These are phyloP conservation scores for Stenodera caucasica DNA, from an alignment of 2,888 invertebrate genomes.

Conservation along the genomic window DNA sequence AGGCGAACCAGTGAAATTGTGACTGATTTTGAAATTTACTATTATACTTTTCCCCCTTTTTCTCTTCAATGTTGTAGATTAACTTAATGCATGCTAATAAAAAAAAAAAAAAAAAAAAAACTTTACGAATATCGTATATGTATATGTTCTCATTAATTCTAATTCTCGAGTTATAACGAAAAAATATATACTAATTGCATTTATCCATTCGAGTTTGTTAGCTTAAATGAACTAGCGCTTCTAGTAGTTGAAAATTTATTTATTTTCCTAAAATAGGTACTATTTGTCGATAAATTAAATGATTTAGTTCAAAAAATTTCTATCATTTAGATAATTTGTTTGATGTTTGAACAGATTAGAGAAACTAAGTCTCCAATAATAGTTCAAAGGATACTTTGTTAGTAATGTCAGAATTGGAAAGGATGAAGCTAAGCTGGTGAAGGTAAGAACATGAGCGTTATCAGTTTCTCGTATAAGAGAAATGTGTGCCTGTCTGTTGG, in stretches of 20 bases:
- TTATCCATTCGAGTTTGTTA: constrained; percentile 51
- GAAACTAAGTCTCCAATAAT: constrained; percentile 27
- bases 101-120: no score
- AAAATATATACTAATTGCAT: constrained; percentile 49
- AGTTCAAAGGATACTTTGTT: constrained; percentile 32
- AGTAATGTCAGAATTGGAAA: constrained; percentile 29
- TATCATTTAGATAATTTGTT: constrained; percentile 31
- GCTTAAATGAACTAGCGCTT: constrained; percentile 40
- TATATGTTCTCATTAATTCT: constrained; percentile 51
- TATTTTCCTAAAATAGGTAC: no score
- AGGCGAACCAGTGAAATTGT: neutral
- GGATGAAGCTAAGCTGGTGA: constrained; percentile 29
- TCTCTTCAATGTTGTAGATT: constrained; percentile 20
- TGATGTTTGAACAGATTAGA: constrained; percentile 32
- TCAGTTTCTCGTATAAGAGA: constrained; percentile 25
- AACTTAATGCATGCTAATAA: constrained; percentile 47
- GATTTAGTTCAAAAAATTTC: no score
- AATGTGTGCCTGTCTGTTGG: constrained; percentile 1
- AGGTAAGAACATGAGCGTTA: constrained; percentile 32
- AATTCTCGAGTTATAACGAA: constrained; percentile 44
- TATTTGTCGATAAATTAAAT: no score
- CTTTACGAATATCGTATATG: constrained; percentile 40
- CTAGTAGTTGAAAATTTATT: no score
- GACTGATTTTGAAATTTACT: constrained; percentile 11
- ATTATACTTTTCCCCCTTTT: constrained; percentile 1